Base-by-base conservation (phyloP, 2,113 vertebrate species). In the Pantherophis guttatus region DNA sequence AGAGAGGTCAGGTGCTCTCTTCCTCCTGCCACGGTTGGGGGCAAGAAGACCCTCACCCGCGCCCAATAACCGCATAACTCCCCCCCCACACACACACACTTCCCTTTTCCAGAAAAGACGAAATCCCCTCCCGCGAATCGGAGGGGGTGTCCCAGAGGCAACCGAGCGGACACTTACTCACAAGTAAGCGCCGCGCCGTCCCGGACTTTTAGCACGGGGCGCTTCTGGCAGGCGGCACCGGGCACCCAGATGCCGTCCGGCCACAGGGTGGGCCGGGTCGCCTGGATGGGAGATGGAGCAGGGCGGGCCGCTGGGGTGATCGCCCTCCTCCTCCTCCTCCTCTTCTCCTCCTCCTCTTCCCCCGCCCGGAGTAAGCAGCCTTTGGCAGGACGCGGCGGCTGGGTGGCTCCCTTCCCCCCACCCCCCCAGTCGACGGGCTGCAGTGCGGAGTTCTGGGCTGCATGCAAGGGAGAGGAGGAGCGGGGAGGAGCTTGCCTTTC, bases 361-460 rank as follows among this genome's bases (percentile, higher is more conserved):
- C 62, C 62, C 62, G 29, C 5, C 62, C 59, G 85, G 81, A 53
- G 87, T 87, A 11, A 33, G n/a, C 70, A 81, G 75, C n/a, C 87
- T 89, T 93, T 48, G 10, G 58, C 62, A n/a, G 87, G 59, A 15
- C 52, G n/a, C 50, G 9, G 3, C 13, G 24, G 50, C 21, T n/a
- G 87, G 87, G 23, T 86, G 92, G 65, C 3, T 92, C 86, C 86
- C 59, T 55, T n/a, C n/a, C 15, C 26, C n/a, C 58, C 58, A 10
- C 2, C 57, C 19, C 7, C 6, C 57, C 0, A 5, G 86, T 52
- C 62, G n/a, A 4, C 24, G 12, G 65, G 65, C 87, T 93, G 92
- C 92, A 93, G 86, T 93, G 92, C 92, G 92, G 92, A 89, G 88
- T 58, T 93, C 75, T 90, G 81, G 92, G 89, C 89, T 24, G 88